Conservation (phyloP, 2,888 invertebrate species). For the Acleris emargana region DNA sequence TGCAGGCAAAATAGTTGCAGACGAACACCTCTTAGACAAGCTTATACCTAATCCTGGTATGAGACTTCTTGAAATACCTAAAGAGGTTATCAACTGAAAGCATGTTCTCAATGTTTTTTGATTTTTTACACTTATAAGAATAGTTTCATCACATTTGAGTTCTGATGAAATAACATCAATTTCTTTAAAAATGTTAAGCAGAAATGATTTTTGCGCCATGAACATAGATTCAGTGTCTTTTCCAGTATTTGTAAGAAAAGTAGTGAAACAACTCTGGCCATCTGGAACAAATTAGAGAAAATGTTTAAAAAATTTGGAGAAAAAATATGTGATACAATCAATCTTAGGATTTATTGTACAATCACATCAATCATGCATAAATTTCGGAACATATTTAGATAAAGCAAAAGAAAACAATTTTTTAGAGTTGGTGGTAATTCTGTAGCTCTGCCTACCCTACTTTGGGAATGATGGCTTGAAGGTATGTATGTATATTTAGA, state of each 20-base stretch:
- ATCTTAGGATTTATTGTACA: too few species aligned
- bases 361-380: too few species aligned
- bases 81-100: conserved; percentile 84
- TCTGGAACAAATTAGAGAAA: conserved; percentile 54
- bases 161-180: conserved; percentile 64
- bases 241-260: conserved; percentile 42
- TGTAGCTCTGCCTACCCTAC: too few species aligned
- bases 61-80: conserved; percentile 87
- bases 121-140: conserved; percentile 86
- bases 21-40: conserved; percentile 69
- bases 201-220: conserved; percentile 63
- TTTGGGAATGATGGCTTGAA: too few species aligned
- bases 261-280: conserved; percentile 54
- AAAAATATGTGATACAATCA: too few species aligned
- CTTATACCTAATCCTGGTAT: conserved; percentile 86
- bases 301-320: not conserved
- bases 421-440: too few species aligned
- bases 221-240: conserved; percentile 42
- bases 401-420: too few species aligned
- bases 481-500: too few species aligned
- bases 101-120: conserved; percentile 85
- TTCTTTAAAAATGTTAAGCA: conserved; percentile 69
- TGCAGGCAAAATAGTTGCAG: conserved; percentile 55
- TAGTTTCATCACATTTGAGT: conserved; percentile 57
- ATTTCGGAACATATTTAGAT: too few species aligned